These are phyloP conservation scores for Cirrhinus mrigala DNA, from an alignment of 2,797 vertebrate genomes.

Conservation along the genomic window DNA sequence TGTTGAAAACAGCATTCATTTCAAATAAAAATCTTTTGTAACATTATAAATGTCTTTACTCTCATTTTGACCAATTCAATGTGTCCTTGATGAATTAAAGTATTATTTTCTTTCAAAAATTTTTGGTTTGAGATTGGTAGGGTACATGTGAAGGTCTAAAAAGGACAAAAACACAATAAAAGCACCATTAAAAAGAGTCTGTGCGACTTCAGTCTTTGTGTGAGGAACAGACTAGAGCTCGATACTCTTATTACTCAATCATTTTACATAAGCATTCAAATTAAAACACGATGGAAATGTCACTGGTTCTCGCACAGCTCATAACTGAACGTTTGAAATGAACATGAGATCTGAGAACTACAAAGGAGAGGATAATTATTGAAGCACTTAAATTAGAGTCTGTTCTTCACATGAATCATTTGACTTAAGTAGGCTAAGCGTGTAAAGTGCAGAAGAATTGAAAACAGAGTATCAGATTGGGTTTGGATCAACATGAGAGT, in stretches of 20 bases:
- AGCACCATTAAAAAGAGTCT: not conserved
- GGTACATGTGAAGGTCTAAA: not conserved
- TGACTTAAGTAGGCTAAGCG: not conserved
- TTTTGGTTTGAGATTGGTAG: not conserved
- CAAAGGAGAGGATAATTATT: not conserved
- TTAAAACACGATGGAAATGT: not conserved
- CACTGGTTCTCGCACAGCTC: not conserved
- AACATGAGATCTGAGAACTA: not conserved
- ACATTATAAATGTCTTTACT: not conserved
- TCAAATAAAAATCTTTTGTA: not conserved
- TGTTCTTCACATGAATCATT: not conserved
- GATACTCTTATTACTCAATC: not conserved
- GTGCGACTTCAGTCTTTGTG: not conserved
- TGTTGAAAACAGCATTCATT: not conserved
- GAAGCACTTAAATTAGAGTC: not conserved
- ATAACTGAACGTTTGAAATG: not conserved
- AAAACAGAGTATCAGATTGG: not conserved
- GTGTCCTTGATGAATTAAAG: not conserved
- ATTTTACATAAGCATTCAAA: not conserved
- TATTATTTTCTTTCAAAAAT: not conserved
- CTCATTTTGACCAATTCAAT: not conserved
- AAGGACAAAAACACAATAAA: not conserved
- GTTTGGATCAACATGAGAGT: not conserved
- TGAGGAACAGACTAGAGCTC: not conserved
- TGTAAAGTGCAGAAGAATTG: not conserved